Evolutionary conservation across 2,113 vertebrate genomes (phyloP), one percentile per base, ranked within the genome.

Genomic region (Channa maculata): DNA sequence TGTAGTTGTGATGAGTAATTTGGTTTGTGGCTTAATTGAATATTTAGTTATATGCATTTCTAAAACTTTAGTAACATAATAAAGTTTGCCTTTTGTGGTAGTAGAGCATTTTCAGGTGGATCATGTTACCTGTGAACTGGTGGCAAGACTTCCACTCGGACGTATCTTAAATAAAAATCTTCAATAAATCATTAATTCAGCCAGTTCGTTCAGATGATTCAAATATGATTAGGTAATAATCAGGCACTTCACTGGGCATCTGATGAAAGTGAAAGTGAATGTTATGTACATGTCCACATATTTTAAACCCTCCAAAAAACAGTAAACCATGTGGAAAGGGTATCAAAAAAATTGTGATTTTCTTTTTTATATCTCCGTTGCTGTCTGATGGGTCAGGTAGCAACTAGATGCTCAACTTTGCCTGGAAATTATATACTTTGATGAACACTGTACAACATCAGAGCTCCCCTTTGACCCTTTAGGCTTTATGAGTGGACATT

Each of bases 401-500:
- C 24, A 15, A 54, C 57, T 13, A 13, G 33, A 55, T 15, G 41
- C 59, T 68, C 11, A 6, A 65, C 14, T 34, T 44, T 7, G 45
- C 15, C 14, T 34, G 33, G 24, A 49, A 65, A 78, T 52, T 2
- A 54, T 39, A 50, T 49, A 54, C 63, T 66, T 58, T 65, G 68
- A 55, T 51, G n/a, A 65, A 54, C 59, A 74, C 49, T 34, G 15
- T 51, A 1, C 0, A 54, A 63, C 71, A 52, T 33, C 33, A 54
- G 51, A 71, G 14, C 38, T 86, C 62, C 44, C 45, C 2, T 80
- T 66, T 82, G 77, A 82, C 79, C 79, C 60, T 58, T 44, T 8
- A 15, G 51, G 39, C 46, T 54, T 68, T 38, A 43, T 66, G 79
- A 80, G 51, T 78, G 79, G 75, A 80, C 80, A 73, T 79, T 82